Evolutionary conservation across 2,113 vertebrate species (phyloP).

Genomic region (Lathamus discolor): DNA sequence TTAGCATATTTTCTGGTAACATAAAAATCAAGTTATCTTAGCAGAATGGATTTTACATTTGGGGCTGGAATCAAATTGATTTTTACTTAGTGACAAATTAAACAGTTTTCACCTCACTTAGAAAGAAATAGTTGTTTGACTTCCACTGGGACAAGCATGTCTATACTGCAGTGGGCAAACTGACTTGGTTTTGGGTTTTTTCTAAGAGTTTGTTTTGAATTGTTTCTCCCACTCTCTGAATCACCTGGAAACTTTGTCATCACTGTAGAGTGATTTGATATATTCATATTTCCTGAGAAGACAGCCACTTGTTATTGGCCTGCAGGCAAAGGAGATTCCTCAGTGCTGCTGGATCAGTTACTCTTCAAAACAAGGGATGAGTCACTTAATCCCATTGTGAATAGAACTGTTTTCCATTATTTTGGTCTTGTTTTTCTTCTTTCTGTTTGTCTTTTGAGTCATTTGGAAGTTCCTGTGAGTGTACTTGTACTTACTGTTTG

Average conservation of each 20-base stretch:
- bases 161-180: background rate
- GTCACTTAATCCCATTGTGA: background rate
- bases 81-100: slow-evolving; percentile 13
- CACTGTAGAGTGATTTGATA: background rate
- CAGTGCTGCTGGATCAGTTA: background rate
- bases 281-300: background rate
- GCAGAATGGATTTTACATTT: slow-evolving; percentile 17
- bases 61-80: background rate
- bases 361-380: background rate
- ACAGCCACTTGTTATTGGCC: background rate
- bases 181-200: background rate
- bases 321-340: background rate
- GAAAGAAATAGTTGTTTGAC: background rate
- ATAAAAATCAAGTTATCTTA: background rate
- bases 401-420: background rate
- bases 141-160: background rate
- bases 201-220: background rate
- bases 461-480: background rate
- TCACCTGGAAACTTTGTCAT: background rate
- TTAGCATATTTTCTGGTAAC: slow-evolving; percentile 1
- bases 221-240: background rate
- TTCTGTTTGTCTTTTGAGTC: background rate
- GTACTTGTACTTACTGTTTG: background rate
- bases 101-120: background rate
- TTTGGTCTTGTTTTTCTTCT: background rate